Evolutionary conservation across 2,888 invertebrate species (phyloP).

Genomic region (Sarcophaga rosellei): DNA sequence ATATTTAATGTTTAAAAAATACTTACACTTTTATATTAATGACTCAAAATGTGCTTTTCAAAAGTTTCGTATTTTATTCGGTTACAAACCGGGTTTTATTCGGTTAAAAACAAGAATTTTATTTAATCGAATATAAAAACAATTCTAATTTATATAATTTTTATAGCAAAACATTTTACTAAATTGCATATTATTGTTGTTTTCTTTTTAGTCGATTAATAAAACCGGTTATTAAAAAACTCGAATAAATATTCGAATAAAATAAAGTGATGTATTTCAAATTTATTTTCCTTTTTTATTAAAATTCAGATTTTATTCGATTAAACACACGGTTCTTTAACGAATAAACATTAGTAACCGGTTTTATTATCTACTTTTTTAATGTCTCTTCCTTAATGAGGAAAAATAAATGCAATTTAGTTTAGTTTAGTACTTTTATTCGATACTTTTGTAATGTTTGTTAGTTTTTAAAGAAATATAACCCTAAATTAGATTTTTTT

Average conservation of each 20-base stretch:
- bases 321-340: background rate
- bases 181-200: background rate
- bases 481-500: too few species aligned
- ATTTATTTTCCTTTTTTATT: background rate
- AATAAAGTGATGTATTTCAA: too few species aligned
- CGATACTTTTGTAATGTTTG: too few species aligned
- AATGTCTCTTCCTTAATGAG: too few species aligned
- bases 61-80: background rate
- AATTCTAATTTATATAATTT: background rate
- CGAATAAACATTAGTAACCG: background rate
- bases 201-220: too few species aligned
- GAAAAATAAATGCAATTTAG: too few species aligned
- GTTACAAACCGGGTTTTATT: background rate
- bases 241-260: background rate
- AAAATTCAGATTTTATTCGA: background rate
- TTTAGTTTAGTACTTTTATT: too few species aligned
- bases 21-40: too few species aligned
- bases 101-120: background rate
- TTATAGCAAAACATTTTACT: background rate
- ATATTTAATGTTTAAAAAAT: background rate
- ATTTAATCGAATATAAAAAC: background rate
- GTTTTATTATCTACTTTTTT: background rate
- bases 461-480: too few species aligned
- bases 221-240: background rate
- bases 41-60: background rate